Evolutionary conservation across 2,888 invertebrate species (phyloP).

Genomic region (Drosophila prostipennis): DNA sequence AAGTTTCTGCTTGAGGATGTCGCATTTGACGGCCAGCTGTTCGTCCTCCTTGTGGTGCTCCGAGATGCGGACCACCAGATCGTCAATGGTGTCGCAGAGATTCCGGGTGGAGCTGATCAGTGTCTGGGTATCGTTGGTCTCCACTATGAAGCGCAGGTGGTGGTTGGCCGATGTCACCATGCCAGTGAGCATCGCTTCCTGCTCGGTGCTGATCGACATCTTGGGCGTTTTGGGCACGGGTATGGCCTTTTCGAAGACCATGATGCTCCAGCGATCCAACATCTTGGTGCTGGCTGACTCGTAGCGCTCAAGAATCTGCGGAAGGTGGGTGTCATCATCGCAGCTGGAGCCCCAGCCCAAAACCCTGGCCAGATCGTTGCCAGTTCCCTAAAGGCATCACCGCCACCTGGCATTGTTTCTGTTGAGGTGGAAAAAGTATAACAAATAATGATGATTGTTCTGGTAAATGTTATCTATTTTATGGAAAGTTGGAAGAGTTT

Average conservation of each 20-base stretch:
- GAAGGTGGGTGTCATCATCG: slow-evolving; percentile 97
- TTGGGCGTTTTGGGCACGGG: slow-evolving; percentile 86
- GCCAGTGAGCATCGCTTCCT: slow-evolving; percentile 86
- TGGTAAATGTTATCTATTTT: too few species aligned
- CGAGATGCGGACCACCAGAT: slow-evolving; percentile 88
- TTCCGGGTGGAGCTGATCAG: slow-evolving; percentile 90
- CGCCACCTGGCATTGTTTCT: slow-evolving; percentile 97
- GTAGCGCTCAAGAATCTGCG: slow-evolving; percentile 95
- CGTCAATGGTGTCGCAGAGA: slow-evolving; percentile 91
- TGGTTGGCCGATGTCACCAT: slow-evolving; percentile 91
- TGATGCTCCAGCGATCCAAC: slow-evolving; percentile 98
- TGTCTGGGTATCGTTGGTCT: slow-evolving; percentile 90
- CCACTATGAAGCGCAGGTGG: slow-evolving; percentile 94
- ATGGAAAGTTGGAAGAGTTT: too few species aligned
- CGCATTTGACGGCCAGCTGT: slow-evolving; percentile 88
- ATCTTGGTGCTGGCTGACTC: slow-evolving; percentile 99
- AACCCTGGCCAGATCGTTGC: slow-evolving; percentile 97
- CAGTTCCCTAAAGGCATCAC: slow-evolving; percentile 98
- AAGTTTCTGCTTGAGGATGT: slow-evolving; percentile 89
- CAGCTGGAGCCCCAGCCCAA: slow-evolving; percentile 98
- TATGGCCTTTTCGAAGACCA: slow-evolving; percentile 93
- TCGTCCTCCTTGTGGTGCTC: slow-evolving; percentile 87
- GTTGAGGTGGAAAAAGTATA: not conserved
- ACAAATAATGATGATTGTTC: too few species aligned
- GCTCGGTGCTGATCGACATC: slow-evolving; percentile 85